phyloP scores from a whole-genome alignment of 2,113 vertebrate species.

The Arizona elegans region DNA sequence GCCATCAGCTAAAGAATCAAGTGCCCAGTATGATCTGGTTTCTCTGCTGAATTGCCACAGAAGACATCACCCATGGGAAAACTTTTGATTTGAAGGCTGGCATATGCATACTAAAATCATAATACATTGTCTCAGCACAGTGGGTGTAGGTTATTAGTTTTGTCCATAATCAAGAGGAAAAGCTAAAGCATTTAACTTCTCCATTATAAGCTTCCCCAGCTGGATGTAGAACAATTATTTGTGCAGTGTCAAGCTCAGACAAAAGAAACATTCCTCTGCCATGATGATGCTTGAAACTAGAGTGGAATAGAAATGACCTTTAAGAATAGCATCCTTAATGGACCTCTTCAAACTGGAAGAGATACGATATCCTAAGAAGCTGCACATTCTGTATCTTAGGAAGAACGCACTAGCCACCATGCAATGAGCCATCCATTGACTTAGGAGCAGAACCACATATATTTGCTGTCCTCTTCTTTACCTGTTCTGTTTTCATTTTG shows the following conservation, averaged over 20 bases:
- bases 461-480: neutral
- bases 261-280: neutral
- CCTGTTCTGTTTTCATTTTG: neutral
- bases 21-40: neutral
- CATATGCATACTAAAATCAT: neutral
- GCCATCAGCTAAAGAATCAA: neutral
- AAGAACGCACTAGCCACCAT: neutral
- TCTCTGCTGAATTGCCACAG: neutral
- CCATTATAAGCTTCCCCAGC: neutral
- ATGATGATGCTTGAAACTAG: neutral
- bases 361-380: neutral
- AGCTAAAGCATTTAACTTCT: neutral
- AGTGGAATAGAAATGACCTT: neutral
- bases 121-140: neutral
- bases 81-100: neutral
- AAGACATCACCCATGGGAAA: neutral
- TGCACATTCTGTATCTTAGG: neutral
- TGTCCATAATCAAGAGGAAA: neutral
- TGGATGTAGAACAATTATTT: neutral
- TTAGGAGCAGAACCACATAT: neutral
- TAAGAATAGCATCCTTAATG: neutral
- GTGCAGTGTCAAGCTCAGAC: neutral
- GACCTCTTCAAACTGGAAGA: neutral
- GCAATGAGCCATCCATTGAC: neutral
- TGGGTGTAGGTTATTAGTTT: neutral